Percentiles rank a stretch among this genome's conserved stretches.
Evolutionary conservation across 2,113 vertebrate genomes (phyloP).

Genomic region (Ardeotis arabs): DNA sequence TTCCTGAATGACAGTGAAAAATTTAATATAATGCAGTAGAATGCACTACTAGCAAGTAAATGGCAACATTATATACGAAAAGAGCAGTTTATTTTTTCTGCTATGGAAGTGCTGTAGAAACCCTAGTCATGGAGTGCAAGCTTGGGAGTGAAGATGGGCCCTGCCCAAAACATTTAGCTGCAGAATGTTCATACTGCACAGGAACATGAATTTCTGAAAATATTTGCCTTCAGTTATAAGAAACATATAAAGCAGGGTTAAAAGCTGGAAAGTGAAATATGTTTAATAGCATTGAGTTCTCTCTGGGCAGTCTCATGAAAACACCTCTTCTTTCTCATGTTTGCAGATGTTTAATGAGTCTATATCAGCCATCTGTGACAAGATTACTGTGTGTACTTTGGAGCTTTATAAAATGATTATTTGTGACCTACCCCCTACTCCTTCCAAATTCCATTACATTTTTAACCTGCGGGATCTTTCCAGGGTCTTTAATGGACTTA

Average conservation of each 20-base stretch:
- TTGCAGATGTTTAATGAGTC: slow-evolving; percentile 82
- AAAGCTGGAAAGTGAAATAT: background rate
- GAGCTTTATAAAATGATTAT: slow-evolving; percentile 87
- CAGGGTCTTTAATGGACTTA: slow-evolving; percentile 87
- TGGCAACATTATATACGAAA: background rate
- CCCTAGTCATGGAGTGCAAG: background rate
- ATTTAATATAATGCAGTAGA: background rate
- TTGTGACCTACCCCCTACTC: slow-evolving; percentile 90
- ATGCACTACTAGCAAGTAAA: background rate
- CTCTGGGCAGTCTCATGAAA: background rate
- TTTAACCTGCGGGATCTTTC: slow-evolving; percentile 96
- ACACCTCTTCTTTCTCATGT: background rate
- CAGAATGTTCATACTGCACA: background rate
- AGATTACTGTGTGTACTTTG: slow-evolving; percentile 87
- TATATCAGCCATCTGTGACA: slow-evolving; percentile 78
- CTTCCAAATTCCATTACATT: slow-evolving; percentile 97
- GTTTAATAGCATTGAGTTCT: background rate
- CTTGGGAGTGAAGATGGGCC: background rate
- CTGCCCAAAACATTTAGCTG: background rate
- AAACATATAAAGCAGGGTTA: background rate
- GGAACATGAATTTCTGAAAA: background rate
- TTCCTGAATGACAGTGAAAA: background rate
- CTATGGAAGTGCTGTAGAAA: background rate
- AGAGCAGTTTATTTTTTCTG: background rate
- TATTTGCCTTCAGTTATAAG: background rate